Evolutionary conservation across 2,797 vertebrate species (phyloP).

Genomic region (Sebastes reedi): DNA sequence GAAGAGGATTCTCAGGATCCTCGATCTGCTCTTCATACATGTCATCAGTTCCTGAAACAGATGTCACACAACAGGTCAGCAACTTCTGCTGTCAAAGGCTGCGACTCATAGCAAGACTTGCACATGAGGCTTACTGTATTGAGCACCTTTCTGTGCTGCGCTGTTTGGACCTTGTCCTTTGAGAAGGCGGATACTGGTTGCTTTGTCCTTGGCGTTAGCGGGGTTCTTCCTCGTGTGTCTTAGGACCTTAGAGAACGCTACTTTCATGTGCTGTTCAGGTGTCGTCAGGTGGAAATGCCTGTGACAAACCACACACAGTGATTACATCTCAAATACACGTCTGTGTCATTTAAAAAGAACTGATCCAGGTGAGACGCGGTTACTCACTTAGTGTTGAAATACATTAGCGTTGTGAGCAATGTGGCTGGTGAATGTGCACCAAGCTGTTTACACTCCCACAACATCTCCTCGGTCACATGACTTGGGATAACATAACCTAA

Average conservation of each 20-base stretch:
- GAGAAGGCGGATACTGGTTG: slow-evolving; percentile 97
- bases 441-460: slow-evolving; percentile 99
- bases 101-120: neutral
- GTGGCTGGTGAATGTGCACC: slow-evolving; percentile 98
- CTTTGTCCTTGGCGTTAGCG: slow-evolving; percentile 97
- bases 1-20: slow-evolving; percentile 97
- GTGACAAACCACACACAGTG: neutral
- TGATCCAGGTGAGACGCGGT: neutral
- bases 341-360: neutral
- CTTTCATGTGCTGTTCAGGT: slow-evolving; percentile 97
- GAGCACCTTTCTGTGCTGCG: slow-evolving; percentile 93
- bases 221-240: slow-evolving; percentile 99
- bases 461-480: slow-evolving; percentile 99
- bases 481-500: slow-evolving; percentile 97
- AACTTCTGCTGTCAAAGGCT: neutral
- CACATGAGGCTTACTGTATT: neutral
- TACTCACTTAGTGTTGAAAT: slow-evolving; percentile 99
- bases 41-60: slow-evolving; percentile 90
- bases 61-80: neutral
- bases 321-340: neutral
- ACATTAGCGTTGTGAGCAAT: slow-evolving; percentile 98
- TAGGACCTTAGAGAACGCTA: slow-evolving; percentile 98
- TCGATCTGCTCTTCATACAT: slow-evolving; percentile 98
- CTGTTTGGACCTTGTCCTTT: slow-evolving; percentile 91
- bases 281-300: slow-evolving; percentile 97